These are phyloP conservation scores for Rhadina sibilatrix DNA, from an alignment of 2,113 vertebrate genomes.

Conservation along the genomic window DNA sequence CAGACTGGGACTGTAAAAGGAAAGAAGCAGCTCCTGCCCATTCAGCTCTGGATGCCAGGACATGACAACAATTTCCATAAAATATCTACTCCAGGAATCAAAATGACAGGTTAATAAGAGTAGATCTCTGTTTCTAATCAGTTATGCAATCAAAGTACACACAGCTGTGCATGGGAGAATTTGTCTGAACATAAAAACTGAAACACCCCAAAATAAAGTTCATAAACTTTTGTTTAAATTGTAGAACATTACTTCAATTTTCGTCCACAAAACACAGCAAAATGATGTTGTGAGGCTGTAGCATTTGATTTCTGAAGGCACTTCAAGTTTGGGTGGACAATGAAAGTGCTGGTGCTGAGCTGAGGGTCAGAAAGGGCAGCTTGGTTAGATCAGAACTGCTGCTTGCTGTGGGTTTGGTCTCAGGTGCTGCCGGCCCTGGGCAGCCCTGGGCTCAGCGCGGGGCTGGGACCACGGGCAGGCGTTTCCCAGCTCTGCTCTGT, in stretches of 20 bases:
- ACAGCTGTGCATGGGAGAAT: background rate
- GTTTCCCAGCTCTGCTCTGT: background rate
- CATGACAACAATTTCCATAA: background rate
- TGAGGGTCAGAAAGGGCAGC: background rate
- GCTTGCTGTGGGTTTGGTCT: background rate
- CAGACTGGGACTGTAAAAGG: background rate
- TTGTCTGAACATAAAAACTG: background rate
- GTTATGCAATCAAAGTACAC: background rate
- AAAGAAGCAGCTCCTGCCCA: background rate
- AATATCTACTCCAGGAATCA: background rate
- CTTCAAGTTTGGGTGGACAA: background rate
- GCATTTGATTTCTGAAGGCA: background rate
- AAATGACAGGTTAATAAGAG: background rate
- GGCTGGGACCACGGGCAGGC: accelerated
- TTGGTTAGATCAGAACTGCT: background rate
- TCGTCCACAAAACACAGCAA: background rate
- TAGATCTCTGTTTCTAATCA: background rate
- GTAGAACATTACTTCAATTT: background rate
- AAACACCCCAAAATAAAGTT: background rate
- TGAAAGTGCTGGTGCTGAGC: background rate
- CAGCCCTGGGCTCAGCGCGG: background rate
- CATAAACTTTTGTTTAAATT: background rate
- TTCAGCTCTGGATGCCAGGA: background rate
- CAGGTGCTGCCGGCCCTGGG: too few species aligned
- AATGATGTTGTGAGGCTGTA: background rate